Conservation (phyloP, 2,113 vertebrate genomes). For the Malaclemys terrapin region DNA sequence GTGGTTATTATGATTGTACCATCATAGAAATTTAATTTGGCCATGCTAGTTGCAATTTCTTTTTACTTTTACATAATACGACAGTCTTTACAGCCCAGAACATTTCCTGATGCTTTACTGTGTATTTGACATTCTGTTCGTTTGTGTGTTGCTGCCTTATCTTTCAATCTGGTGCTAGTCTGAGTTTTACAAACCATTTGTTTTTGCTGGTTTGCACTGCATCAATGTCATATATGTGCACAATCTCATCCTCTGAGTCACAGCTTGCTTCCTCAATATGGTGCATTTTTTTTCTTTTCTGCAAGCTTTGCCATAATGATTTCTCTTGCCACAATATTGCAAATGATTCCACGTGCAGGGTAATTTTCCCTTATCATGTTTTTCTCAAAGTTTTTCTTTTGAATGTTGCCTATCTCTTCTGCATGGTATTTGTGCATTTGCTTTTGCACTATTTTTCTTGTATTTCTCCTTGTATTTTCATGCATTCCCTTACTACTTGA, state of each 20-base stretch:
- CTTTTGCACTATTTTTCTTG: not conserved
- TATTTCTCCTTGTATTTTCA: not conserved
- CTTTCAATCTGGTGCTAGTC: not conserved
- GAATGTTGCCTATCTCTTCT: not conserved
- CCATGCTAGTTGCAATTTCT: not conserved
- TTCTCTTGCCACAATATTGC: not conserved
- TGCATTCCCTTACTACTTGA: not conserved
- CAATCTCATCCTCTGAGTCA: not conserved
- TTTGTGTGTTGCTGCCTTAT: not conserved
- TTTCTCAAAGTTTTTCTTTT: not conserved
- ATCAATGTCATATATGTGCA: not conserved
- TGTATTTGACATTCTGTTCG: not conserved
- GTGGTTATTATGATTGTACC: not conserved
- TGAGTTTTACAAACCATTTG: not conserved
- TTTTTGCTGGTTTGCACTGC: not conserved
- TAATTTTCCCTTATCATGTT: not conserved
- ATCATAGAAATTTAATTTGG: not conserved
- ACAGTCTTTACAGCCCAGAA: not conserved
- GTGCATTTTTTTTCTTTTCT: not conserved
- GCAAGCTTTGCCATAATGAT: not conserved
- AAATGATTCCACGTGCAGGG: not conserved
- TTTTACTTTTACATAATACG: not conserved
- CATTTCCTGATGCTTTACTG: not conserved
- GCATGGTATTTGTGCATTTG: not conserved
- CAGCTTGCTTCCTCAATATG: not conserved